Evolutionary conservation across 2,888 invertebrate species (phyloP), one percentile per base, ranked within the genome.

Genomic region (Drosophila cyrtoloma): DNA sequence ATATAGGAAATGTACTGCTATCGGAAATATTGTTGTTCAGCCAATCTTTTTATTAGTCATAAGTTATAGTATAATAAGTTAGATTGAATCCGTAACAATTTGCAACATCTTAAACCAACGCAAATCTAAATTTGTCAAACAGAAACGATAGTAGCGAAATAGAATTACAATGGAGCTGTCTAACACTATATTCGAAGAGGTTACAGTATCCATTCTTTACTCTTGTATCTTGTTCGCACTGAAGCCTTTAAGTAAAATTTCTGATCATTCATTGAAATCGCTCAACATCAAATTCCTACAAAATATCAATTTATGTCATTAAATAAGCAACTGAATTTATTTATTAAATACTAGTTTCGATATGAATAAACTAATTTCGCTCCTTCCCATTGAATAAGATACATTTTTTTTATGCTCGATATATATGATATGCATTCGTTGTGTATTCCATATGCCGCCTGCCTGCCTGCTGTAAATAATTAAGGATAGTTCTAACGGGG

Each of bases 401-500:
- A 19, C 1, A 51, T 19, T 28, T 28, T 19, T 28, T 51, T 28
- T 51, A 19, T 16, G 22, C 16, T 26, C 26, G 67, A 26, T 66
- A 60, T 75, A 52, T 73, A 60, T 44, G 50, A 33, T 19, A 16
- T 28, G 19, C 19, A 51, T 26, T 47, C 26, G 26, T 47, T 47
- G 16, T 47, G 16, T 16, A 26, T 47, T 47, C 47, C 47, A 26
- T 47, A 47, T 26, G 16, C 16, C 47, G 47, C 47, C 26, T 47
- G 58, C 28, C 64, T 56, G 53, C 37, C 58, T 50, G 37, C 56
- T 59, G 44, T 53, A 67, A 67, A 85, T 87, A 87, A 84, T 88
- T 88, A 88, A 82, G 90, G 70, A 79, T 30, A 35, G 73, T 61
- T 79, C 78, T 79, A 79, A 82, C 82, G 82, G 82, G 57, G 83